Conservation (phyloP, 2,888 invertebrate genomes). For the Platycheirus rosarum region DNA sequence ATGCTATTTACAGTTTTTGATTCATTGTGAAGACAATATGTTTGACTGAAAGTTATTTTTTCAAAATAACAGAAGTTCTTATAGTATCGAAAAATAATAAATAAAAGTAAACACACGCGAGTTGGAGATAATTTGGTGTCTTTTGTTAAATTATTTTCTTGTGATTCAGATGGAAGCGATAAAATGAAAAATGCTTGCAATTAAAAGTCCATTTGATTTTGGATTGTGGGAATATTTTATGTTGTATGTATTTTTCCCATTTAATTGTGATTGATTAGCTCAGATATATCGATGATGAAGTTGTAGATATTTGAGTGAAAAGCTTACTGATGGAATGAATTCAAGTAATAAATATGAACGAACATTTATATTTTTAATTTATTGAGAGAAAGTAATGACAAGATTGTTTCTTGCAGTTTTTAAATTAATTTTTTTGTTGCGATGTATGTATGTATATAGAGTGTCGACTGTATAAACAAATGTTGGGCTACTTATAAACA, state of each 20-base stretch:
- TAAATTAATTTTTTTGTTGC: too few species aligned
- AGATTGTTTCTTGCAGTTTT: too few species aligned
- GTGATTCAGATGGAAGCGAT: conserved; percentile 46
- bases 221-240: conserved; percentile 59
- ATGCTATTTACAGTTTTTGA: conserved; percentile 27
- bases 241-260: conserved; percentile 8
- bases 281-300: background rate
- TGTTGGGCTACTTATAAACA: too few species aligned
- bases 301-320: too few species aligned
- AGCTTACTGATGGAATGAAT: too few species aligned
- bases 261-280: conserved; percentile 60
- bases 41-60: conserved; percentile 49
- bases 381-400: too few species aligned
- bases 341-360: too few species aligned
- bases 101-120: conserved; percentile 38
- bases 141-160: conserved; percentile 27
- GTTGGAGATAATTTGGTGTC: conserved; percentile 27
- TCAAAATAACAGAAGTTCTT: conserved; percentile 24
- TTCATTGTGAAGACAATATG: conserved; percentile 60
- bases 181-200: conserved; percentile 67
- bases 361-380: too few species aligned
- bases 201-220: conserved; percentile 69
- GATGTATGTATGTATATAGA: too few species aligned
- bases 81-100: too few species aligned
- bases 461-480: too few species aligned